phyloP scores from a whole-genome alignment of 1,140 invertebrate species.

The Drosophila watanabei region DNA sequence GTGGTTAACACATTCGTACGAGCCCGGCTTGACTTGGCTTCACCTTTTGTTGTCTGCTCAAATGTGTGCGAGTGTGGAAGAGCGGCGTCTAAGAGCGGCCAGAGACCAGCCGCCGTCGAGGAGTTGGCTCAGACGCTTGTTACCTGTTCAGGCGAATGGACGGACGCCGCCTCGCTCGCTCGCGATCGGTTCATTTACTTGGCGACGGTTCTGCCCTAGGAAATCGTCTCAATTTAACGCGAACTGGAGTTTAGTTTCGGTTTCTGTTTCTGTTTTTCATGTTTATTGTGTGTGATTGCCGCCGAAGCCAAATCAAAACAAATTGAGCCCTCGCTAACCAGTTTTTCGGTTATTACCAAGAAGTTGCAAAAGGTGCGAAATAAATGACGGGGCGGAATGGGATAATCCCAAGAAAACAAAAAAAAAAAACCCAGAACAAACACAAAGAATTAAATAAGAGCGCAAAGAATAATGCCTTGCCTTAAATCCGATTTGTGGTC shows the following conservation, averaged over 20 bases:
- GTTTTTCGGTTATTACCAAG: slow-evolving; percentile 27
- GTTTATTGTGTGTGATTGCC: slow-evolving; percentile 47
- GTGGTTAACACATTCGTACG: slow-evolving; percentile 26
- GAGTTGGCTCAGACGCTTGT: slow-evolving; percentile 49
- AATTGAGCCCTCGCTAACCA: slow-evolving; percentile 33
- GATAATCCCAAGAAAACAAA: slow-evolving; percentile 21
- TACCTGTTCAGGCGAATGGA: slow-evolving; percentile 72
- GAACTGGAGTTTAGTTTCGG: slow-evolving; percentile 23
- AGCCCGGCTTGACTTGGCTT: slow-evolving; percentile 1
- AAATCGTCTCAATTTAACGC: slow-evolving; percentile 24
- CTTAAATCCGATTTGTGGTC: slow-evolving; percentile 9
- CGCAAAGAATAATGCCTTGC: slow-evolving; percentile 7
- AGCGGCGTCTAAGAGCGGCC: slow-evolving; percentile 43
- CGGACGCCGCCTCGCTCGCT: slow-evolving; percentile 36
- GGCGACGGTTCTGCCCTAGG: slow-evolving; percentile 34
- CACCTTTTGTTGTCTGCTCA: slow-evolving; percentile 8
- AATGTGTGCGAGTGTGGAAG: slow-evolving; percentile 7
- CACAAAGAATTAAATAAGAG: not conserved
- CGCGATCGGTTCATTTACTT: slow-evolving; percentile 34
- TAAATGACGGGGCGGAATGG: slow-evolving; percentile 18
- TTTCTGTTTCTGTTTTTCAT: slow-evolving; percentile 32
- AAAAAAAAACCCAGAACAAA: slow-evolving; percentile 20
- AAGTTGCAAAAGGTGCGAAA: slow-evolving; percentile 52
- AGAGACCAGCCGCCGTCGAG: not conserved
- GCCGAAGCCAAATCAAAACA: slow-evolving; percentile 51